Evolutionary conservation across 1,140 invertebrate species (phyloP), one percentile per base, ranked within the genome.

Genomic region (Zaprionus inermis): DNA sequence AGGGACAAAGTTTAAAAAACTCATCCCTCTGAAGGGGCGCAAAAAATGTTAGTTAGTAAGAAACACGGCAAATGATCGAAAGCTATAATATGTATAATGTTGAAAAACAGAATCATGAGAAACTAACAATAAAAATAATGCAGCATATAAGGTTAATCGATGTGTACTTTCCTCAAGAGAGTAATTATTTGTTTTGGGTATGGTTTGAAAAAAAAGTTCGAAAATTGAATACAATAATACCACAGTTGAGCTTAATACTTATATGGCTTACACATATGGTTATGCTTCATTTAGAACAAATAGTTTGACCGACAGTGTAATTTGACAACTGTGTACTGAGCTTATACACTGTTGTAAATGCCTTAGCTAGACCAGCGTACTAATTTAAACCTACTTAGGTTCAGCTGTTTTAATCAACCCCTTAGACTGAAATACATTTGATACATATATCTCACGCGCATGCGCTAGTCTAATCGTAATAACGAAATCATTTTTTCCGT

Each of bases 31-130:
- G 38, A 57, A 71, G 75, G 81, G 75, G 54, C 57, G 70, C 82
- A 65, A 76, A 65, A 79, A 86, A 82, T 79, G 71, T 78, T 86
- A 85, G 79, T 76, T 58, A 44, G 24, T 85, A 85, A 85, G 81
- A 54, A 38, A 67, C 58, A 38, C 63, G 65, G 56, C 72, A 82
- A 70, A 66, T 64, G 71, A 85, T 82, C 79, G 83, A 79, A 74
- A 78, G 72, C 68, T 64, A 67, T 49, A 61, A 51, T 54, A 69
- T 72, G 44, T 63, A 65, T 84, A 89, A 86, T 85, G 79, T 86
- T 85, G 65, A 88, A 74, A 56, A 79, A 79, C 61, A 76, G 76
- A 67, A 64, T 24, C 5, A 65, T 71, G 59, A 52, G 68, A 46
- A 72, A 72, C 79, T 54, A 67, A 67, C 55, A 88, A 69, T 66